Evolutionary conservation across 2,113 vertebrate species (phyloP).

Genomic region (Orthonyx spaldingii): DNA sequence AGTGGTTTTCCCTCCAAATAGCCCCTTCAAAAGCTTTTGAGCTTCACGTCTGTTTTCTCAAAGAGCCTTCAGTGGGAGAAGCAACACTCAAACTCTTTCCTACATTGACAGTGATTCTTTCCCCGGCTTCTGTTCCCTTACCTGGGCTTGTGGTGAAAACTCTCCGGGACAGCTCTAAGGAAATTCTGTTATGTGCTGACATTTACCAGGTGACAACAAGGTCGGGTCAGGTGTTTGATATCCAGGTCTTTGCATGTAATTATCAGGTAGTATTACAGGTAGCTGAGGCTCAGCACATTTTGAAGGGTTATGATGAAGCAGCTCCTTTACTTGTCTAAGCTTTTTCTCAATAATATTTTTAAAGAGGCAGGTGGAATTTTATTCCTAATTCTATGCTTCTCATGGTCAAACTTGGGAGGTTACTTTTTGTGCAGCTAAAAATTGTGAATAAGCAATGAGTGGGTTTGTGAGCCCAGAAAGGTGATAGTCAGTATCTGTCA

Average conservation of each 20-base stretch:
- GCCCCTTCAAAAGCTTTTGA: background rate
- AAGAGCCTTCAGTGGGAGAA: background rate
- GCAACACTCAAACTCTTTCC: background rate
- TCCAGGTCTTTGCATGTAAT: constrained; percentile 66
- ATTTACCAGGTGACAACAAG: constrained; percentile 70
- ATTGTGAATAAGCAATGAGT: background rate
- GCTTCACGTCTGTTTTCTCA: background rate
- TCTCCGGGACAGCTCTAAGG: background rate
- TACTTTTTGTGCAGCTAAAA: background rate
- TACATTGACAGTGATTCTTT: background rate
- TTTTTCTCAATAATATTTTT: constrained; percentile 7
- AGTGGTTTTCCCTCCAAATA: background rate
- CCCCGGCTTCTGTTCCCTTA: background rate
- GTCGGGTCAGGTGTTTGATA: constrained; percentile 57
- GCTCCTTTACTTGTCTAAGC: background rate
- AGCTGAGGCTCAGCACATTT: constrained; percentile 41
- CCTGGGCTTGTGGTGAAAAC: constrained; percentile 22
- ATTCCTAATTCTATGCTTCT: background rate
- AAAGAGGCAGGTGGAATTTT: background rate
- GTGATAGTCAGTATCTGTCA: background rate
- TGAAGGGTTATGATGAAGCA: constrained; percentile 37
- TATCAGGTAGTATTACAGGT: constrained; percentile 70
- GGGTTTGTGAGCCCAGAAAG: background rate
- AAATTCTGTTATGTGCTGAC: constrained; percentile 65
- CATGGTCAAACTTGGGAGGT: background rate